phyloP scores from a whole-genome alignment of 2,888 invertebrate genomes.

The Dryomyza anilis region DNA sequence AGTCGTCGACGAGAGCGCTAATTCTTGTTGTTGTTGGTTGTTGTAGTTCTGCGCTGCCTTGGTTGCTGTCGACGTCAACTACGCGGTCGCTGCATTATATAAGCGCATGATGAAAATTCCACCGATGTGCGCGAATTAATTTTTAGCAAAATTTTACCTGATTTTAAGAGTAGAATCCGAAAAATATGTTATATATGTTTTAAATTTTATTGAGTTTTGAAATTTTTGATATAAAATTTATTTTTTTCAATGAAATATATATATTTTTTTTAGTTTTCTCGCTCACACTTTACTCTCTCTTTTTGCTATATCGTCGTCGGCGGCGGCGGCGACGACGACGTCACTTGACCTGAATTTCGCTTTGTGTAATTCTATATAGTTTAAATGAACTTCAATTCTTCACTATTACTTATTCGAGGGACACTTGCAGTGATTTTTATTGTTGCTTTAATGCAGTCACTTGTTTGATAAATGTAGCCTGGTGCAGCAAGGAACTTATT shows the following conservation, averaged over 20 bases:
- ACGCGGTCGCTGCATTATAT: slow-evolving; percentile 19
- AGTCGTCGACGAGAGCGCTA: neutral
- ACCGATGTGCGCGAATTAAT: neutral
- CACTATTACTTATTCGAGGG: slow-evolving; percentile 7
- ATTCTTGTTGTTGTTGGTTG: too few relatives aligned
- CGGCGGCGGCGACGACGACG: too few relatives aligned
- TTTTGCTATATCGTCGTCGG: too few relatives aligned
- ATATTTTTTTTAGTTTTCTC: neutral
- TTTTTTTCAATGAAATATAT: neutral
- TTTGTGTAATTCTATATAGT: neutral
- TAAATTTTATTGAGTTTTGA: too few relatives aligned
- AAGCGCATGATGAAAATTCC: slow-evolving; percentile 9
- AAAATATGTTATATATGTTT: too few relatives aligned
- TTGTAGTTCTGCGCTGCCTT: neutral
- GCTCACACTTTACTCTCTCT: slow-evolving; percentile 4
- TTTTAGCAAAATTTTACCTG: too few relatives aligned
- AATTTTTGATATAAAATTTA: neutral
- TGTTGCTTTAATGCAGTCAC: slow-evolving; percentile 4
- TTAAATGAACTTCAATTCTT: neutral
- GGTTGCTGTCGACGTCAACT: neutral
- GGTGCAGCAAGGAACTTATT: neutral
- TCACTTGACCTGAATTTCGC: slow-evolving; percentile 37
- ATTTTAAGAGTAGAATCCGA: too few relatives aligned
- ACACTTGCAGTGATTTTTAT: slow-evolving; percentile 5
- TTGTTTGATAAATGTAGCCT: slow-evolving; percentile 1